phyloP scores from a whole-genome alignment of 2,797 vertebrate genomes.

The Limnodromus scolopaceus region DNA sequence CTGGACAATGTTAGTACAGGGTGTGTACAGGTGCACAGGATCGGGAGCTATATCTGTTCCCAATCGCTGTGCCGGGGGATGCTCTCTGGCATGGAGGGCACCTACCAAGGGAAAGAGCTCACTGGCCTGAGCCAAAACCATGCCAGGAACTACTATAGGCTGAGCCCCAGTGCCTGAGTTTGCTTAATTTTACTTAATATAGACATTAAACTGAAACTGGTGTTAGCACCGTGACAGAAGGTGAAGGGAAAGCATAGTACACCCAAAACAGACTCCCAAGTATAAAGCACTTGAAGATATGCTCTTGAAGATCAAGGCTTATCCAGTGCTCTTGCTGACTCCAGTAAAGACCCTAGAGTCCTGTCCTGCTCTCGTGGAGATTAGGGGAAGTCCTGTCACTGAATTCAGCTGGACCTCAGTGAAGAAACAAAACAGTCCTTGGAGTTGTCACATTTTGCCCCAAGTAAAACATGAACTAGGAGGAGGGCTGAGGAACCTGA shows the following conservation, averaged over 20 bases:
- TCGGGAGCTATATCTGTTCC: neutral
- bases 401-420: neutral
- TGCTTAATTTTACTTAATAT: neutral
- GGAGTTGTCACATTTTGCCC: neutral
- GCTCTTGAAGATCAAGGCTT: neutral
- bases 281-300: neutral
- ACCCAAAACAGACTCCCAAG: neutral
- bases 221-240: neutral
- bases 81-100: neutral
- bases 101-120: neutral
- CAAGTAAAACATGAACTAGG: neutral
- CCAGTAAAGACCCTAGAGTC: neutral
- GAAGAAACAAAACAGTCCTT: neutral
- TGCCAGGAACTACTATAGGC: neutral
- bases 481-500: neutral
- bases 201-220: neutral
- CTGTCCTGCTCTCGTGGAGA: neutral
- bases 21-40: neutral
- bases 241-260: neutral
- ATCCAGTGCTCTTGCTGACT: neutral
- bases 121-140: neutral
- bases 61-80: neutral
- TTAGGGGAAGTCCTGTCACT: neutral
- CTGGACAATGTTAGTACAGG: neutral
- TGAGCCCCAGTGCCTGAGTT: neutral